These are phyloP conservation scores for Leptodactylus fallax DNA, from an alignment of 2,797 vertebrate genomes.

Conservation along the genomic window DNA sequence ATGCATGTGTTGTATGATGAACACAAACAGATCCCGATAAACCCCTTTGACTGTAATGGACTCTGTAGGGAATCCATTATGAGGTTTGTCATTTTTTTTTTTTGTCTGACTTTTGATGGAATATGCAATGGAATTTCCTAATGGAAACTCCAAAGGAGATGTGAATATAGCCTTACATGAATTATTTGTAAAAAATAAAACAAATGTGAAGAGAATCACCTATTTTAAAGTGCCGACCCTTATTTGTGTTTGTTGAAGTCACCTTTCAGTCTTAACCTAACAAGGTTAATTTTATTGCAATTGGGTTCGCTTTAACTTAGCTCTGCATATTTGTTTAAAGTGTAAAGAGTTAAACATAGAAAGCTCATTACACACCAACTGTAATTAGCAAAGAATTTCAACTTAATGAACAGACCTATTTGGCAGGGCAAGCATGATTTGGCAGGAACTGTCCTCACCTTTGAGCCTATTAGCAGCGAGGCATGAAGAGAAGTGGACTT, in stretches of 20 bases:
- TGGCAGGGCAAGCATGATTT: slow-evolving; percentile 24
- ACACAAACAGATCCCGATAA: too few relatives aligned
- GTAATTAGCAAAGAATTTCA: slow-evolving; percentile 15
- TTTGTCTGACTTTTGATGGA: too few relatives aligned
- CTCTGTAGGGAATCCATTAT: too few relatives aligned
- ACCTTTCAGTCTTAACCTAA: not conserved
- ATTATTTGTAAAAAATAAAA: too few relatives aligned
- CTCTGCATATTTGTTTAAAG: not conserved
- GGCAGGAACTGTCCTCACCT: slow-evolving; percentile 43
- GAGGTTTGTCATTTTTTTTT: too few relatives aligned
- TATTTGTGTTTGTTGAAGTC: not conserved
- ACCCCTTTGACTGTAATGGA: too few relatives aligned
- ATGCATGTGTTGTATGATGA: too few relatives aligned
- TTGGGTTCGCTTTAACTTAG: not conserved
- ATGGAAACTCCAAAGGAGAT: too few relatives aligned
- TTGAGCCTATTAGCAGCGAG: slow-evolving; percentile 45
- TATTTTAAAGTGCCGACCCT: too few relatives aligned
- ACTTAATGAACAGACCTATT: slow-evolving; percentile 18
- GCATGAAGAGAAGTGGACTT: slow-evolving; percentile 51
- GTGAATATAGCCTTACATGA: too few relatives aligned
- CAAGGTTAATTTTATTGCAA: not conserved
- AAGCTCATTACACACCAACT: not conserved
- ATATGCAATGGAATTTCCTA: too few relatives aligned
- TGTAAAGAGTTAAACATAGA: not conserved
- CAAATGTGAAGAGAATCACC: too few relatives aligned